phyloP scores from a whole-genome alignment of 2,888 invertebrate species.

The Leptinotarsa juncta region DNA sequence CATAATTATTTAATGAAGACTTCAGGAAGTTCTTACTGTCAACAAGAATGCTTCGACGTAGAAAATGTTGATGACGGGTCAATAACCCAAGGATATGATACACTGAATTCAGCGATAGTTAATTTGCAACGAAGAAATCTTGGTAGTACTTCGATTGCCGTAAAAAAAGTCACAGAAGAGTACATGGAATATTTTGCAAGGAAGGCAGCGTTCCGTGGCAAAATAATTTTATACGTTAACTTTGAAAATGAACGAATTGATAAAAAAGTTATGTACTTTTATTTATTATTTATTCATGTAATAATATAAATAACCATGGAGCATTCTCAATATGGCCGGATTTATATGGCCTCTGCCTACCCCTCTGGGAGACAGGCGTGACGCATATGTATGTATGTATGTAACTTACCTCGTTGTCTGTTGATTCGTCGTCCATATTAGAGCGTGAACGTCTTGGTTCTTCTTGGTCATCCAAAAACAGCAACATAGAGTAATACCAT shows the following conservation, averaged over 20 bases:
- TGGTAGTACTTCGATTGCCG: constrained; percentile 19
- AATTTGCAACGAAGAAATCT: constrained; percentile 25
- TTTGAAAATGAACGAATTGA: constrained; percentile 23
- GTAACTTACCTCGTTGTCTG: constrained; percentile 22
- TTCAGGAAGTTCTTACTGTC: constrained; percentile 16
- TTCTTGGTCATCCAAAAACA: constrained; percentile 27
- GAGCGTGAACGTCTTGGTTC: constrained; percentile 26
- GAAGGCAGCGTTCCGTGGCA: constrained; percentile 27
- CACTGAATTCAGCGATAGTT: constrained; percentile 1
- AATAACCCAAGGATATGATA: constrained; percentile 12
- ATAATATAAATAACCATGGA: constrained; percentile 17
- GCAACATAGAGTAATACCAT: constrained; percentile 20
- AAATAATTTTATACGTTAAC: constrained; percentile 24
- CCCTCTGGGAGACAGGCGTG: no score
- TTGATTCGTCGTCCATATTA: constrained; percentile 23
- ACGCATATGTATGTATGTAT: no score
- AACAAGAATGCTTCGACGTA: constrained; percentile 15
- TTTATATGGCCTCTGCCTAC: not conserved
- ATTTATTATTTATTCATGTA: constrained; percentile 21
- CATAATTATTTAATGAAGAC: constrained; percentile 27
- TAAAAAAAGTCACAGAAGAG: constrained; percentile 23
- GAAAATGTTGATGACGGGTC: constrained; percentile 17
- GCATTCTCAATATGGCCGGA: no score
- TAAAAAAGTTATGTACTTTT: constrained; percentile 17
- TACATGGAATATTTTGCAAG: constrained; percentile 23